Evolutionary conservation across 2,888 invertebrate species (phyloP).

Genomic region (Tineola bisselliella): DNA sequence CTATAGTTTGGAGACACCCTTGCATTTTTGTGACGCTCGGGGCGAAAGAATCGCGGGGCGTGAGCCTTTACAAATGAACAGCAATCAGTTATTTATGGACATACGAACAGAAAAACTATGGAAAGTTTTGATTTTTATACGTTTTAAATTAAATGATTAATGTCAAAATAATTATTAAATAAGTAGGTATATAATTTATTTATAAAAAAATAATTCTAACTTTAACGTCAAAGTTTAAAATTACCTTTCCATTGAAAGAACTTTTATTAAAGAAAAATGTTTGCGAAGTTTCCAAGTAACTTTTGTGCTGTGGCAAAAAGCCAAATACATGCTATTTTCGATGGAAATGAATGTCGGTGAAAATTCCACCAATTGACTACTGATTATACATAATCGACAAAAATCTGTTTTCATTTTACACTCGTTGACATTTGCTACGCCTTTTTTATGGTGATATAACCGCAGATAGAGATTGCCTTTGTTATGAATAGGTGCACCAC

Average conservation of each 20-base stretch:
- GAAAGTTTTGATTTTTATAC: not conserved
- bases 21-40: conserved; percentile 14
- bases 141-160: not conserved
- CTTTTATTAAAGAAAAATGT: not conserved
- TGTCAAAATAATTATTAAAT: no score
- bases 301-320: conserved; percentile 19
- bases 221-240: no score
- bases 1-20: conserved; percentile 8
- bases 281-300: not conserved
- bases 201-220: not conserved
- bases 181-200: no score
- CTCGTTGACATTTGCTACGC: not conserved
- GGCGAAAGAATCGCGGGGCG: conserved; percentile 14
- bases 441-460: no score
- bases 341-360: conserved; percentile 22
- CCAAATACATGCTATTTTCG: conserved; percentile 19
- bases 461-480: no score
- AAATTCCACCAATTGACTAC: conserved; percentile 18
- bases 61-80: conserved; percentile 17
- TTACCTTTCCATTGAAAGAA: not conserved
- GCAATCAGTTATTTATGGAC: conserved; percentile 15
- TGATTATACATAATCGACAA: conserved; percentile 27
- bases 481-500: no score
- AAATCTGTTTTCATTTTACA: not conserved
- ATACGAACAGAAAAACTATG: not conserved